A percentile compares a stretch with the other conserved stretches of the same genome.
Evolutionary conservation across 92 coral and sea anemone genomes (phyloP).

Genomic region (Epizoanthus rinbou): DNA sequence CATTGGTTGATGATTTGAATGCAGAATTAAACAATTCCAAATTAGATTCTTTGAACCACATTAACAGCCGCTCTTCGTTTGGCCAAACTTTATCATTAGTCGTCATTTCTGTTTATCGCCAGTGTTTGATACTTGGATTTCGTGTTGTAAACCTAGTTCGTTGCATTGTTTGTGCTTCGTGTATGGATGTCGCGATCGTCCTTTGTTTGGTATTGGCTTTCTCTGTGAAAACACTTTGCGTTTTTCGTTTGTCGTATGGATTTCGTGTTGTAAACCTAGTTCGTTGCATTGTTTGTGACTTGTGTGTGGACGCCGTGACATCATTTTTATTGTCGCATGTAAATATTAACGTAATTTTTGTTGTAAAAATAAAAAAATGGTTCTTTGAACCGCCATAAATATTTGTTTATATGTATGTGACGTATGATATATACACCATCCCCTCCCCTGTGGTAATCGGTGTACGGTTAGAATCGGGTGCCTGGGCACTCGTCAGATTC

Average conservation of each 20-base stretch:
- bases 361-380: slow-evolving; percentile 29
- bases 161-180: slow-evolving; percentile 11
- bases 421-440: slow-evolving; percentile 4
- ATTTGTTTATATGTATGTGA: slow-evolving; percentile 10
- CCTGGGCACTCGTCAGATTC: slow-evolving; percentile 46
- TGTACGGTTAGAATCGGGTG: slow-evolving; percentile 42
- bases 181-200: slow-evolving; percentile 25
- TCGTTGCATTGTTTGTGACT: background rate
- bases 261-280: slow-evolving; percentile 11
- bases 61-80: too few species aligned
- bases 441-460: slow-evolving; percentile 48
- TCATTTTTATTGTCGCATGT: slow-evolving; percentile 19
- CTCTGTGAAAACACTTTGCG: slow-evolving; percentile 8
- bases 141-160: slow-evolving; percentile 1
- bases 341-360: slow-evolving; percentile 23
- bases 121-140: slow-evolving; percentile 22
- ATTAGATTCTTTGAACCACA: too few species aligned
- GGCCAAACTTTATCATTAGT: background rate
- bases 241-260: slow-evolving; percentile 18
- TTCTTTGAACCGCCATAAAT: slow-evolving; percentile 34
- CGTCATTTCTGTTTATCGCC: slow-evolving; percentile 24
- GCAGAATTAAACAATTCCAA: slow-evolving; percentile 22
- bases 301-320: background rate
- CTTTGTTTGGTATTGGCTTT: slow-evolving; percentile 11
- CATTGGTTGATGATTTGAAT: slow-evolving; percentile 22